A percentile compares a stretch with the other conserved stretches of the same genome.
phyloP scores from a whole-genome alignment of 1,140 invertebrate species.

The Papilio polyxenes region DNA sequence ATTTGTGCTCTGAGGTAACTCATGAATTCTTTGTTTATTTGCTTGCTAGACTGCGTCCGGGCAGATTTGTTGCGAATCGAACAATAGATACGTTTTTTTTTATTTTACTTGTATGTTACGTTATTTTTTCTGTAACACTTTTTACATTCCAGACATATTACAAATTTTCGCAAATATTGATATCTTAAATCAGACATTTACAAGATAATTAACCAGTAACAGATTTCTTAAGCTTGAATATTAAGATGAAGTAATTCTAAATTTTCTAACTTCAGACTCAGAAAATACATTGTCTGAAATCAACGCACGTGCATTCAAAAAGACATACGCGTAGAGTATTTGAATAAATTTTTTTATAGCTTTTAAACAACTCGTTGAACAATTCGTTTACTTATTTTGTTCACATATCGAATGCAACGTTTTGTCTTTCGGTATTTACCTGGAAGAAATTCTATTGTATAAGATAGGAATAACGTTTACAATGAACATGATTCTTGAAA shows the following conservation, averaged over 20 bases:
- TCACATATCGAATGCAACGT: neutral
- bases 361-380: neutral
- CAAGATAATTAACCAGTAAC: too few species aligned
- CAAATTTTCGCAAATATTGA: too few species aligned
- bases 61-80: neutral
- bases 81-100: neutral
- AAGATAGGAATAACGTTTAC: neutral
- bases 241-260: too few species aligned
- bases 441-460: neutral
- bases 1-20: conserved; percentile 26
- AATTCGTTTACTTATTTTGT: neutral
- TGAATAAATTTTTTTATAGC: neutral
- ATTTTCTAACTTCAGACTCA: neutral
- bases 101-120: neutral
- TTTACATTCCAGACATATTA: neutral
- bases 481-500: neutral
- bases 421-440: neutral
- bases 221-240: too few species aligned
- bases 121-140: neutral
- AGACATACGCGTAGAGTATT: neutral
- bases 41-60: neutral
- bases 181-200: too few species aligned
- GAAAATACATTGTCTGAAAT: neutral
- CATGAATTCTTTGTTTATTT: conserved; percentile 33
- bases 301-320: neutral